Base-by-base conservation (phyloP, 2,888 invertebrate species). In the Chrysolina americana region DNA sequence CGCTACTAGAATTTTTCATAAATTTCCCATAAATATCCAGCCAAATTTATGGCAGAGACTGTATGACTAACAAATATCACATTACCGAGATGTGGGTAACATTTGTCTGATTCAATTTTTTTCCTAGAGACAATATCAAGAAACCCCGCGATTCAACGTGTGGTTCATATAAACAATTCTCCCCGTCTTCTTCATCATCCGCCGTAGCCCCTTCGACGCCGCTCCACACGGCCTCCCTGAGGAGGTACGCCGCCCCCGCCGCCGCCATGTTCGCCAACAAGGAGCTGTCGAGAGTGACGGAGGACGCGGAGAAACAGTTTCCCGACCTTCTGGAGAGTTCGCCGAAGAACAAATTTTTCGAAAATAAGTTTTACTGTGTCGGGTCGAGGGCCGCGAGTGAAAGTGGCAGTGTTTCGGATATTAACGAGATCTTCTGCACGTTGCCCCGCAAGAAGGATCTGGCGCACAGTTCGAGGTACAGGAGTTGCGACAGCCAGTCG, bases 401-500 rank as follows among this genome's bases (percentile, higher is more conserved):
- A 76, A 86, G 86, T 63, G 87, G 87, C 28, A 88, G 88, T 80
- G 83, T 85, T 21, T 81, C 83, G 70, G 87, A 88, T 75, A 85
- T 87, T 73, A 86, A 86, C 68, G 86, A 88, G 77, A 84, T 90
- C 0, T 92, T 93, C 83, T 93, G 93, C 84, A 94, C 94, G n/a
- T 89, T 94, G 80, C 94, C 94, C 0, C 81, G 88, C 71, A 88
- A 88, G 79, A 82, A 82, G 21, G 81, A 85, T 41, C 74, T 82
- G 41, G 63, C 68, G 23, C 83, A 84, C 64, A 83, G 83, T 72
- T 82, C 89, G 50, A 81, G 85, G 56, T 88, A 88, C 74, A 83
- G 83, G 70, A 88, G 88, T 79, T 86, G 93, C 28, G 94, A 94
- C 81, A 94, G 94, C 82, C 93, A 94, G 81, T 93, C 94, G 71